Conservation (phyloP, 2,113 vertebrate genomes). For the Solea solea region DNA sequence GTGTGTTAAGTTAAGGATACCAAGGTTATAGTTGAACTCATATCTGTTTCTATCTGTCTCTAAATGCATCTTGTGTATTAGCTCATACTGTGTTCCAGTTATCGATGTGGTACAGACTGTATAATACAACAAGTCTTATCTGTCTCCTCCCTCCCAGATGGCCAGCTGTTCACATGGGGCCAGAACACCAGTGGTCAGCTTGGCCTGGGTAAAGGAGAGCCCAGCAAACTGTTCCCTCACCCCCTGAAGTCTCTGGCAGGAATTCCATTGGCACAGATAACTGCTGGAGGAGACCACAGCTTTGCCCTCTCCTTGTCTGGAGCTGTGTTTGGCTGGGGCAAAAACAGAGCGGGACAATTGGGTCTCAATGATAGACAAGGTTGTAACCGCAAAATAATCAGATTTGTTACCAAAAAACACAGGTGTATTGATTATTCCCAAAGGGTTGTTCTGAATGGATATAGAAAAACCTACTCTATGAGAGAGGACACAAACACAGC, state of each 20-base stretch:
- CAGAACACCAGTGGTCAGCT: slow-evolving; percentile 88
- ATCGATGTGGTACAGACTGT: neutral
- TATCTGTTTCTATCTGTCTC: too few species aligned
- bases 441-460: too few species aligned
- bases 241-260: slow-evolving; percentile 84
- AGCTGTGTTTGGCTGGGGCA: slow-evolving; percentile 93
- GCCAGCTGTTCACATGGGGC: slow-evolving; percentile 91
- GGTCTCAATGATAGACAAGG: slow-evolving; percentile 89
- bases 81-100: neutral
- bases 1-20: too few species aligned
- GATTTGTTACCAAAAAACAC: too few species aligned
- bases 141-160: slow-evolving; percentile 72
- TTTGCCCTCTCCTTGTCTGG: slow-evolving; percentile 88
- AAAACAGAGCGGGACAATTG: slow-evolving; percentile 90
- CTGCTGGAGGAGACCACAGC: slow-evolving; percentile 90
- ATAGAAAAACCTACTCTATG: too few species aligned
- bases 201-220: slow-evolving; percentile 80
- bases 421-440: too few species aligned
- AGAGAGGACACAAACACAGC: too few species aligned
- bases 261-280: slow-evolving; percentile 87
- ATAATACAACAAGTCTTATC: neutral
- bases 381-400: slow-evolving; percentile 33
- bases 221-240: slow-evolving; percentile 73
- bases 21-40: too few species aligned
- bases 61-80: neutral